These are phyloP conservation scores for Mayetiola destructor DNA, from an alignment of 2,888 invertebrate species.

Conservation along the genomic window DNA sequence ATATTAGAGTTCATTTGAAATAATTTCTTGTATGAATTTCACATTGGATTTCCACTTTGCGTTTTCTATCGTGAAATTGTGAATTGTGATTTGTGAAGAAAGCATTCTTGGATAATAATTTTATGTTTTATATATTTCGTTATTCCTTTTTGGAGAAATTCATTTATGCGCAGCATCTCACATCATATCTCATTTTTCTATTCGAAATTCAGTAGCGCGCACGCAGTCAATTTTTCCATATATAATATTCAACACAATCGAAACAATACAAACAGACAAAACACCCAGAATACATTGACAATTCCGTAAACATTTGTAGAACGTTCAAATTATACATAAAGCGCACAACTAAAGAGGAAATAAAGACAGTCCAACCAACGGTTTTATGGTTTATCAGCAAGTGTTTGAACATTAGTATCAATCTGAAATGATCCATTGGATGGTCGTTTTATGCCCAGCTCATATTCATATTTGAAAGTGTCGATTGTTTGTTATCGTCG, in stretches of 20 bases:
- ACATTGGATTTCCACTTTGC: too few relatives aligned
- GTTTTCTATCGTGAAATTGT: too few relatives aligned
- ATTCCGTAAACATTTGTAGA: not conserved
- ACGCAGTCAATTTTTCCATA: conserved; percentile 6
- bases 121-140: too few relatives aligned
- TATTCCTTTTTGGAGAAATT: too few relatives aligned
- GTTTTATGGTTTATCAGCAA: conserved; percentile 8
- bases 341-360: not conserved
- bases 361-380: not conserved
- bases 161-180: conserved; percentile 13
- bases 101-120: too few relatives aligned
- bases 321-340: not conserved
- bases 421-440: conserved; percentile 10
- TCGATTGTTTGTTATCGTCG: not conserved
- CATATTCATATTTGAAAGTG: not conserved
- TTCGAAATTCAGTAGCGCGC: conserved; percentile 1
- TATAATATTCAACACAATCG: not conserved
- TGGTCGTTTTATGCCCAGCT: not conserved
- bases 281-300: not conserved
- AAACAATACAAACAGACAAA: not conserved
- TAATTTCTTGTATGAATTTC: too few relatives aligned
- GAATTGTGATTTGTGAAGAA: too few relatives aligned
- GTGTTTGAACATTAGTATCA: conserved; percentile 11
- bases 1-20: too few relatives aligned
- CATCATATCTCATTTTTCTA: conserved; percentile 2